phyloP scores from a whole-genome alignment of 2,888 invertebrate species.

The Pristionchus japonicus region DNA sequence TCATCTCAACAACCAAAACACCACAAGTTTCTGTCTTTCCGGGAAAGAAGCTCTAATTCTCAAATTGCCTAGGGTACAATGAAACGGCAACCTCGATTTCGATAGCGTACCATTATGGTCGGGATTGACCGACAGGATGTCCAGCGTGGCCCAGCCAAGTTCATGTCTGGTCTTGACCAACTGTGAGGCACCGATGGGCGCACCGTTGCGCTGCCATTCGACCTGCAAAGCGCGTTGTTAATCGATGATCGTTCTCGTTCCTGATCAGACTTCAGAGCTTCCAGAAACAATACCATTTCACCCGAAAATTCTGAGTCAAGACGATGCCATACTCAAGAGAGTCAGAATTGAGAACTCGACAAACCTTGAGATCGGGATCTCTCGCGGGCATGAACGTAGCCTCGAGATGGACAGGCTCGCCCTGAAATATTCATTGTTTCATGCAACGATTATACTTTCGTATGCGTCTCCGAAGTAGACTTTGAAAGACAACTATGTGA shows the following conservation, averaged over 20 bases:
- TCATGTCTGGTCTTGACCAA: conserved; percentile 80
- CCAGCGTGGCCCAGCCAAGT: conserved; percentile 92
- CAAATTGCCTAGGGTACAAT: too few relatives aligned
- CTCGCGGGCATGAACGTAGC: conserved; percentile 96
- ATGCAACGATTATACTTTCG: too few relatives aligned
- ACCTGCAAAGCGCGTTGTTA: conserved; percentile 36
- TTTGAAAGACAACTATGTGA: too few relatives aligned
- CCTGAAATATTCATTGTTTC: conserved; percentile 75
- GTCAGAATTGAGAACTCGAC: too few relatives aligned
- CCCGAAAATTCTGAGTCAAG: too few relatives aligned
- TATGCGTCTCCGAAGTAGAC: too few relatives aligned
- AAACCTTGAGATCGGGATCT: conserved; percentile 84
- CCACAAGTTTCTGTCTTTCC: too few relatives aligned
- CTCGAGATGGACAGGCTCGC: conserved; percentile 93
- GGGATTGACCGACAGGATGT: conserved; percentile 80
- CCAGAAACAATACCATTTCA: too few relatives aligned
- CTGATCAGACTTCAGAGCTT: too few relatives aligned
- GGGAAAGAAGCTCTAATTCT: too few relatives aligned
- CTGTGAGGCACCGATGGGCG: conserved; percentile 73
- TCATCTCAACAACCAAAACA: conserved; percentile 77
- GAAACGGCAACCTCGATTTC: too few relatives aligned
- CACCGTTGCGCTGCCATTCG: conserved; percentile 66
- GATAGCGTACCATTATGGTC: conserved; percentile 88
- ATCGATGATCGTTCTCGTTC: neutral
- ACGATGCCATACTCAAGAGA: too few relatives aligned